phyloP scores from a whole-genome alignment of 2,888 invertebrate genomes.

The Caenorhabditis afra region DNA sequence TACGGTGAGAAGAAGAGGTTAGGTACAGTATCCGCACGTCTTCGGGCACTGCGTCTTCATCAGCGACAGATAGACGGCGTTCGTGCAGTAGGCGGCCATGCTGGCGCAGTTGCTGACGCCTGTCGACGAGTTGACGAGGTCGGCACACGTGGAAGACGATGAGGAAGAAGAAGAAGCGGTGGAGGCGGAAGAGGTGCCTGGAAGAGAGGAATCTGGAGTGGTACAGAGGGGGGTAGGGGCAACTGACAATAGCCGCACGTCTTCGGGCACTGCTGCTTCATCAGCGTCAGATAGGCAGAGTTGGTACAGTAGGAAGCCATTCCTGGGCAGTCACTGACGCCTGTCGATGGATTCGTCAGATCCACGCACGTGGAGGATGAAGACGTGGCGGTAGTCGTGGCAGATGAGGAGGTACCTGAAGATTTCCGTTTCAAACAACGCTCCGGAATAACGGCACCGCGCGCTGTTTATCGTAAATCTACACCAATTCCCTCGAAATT shows the following conservation, averaged over 20 bases:
- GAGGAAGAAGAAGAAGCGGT: background rate
- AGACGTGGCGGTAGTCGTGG: constrained; percentile 7
- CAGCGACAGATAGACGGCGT: constrained; percentile 34
- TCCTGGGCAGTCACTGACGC: constrained; percentile 43
- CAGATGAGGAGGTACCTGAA: constrained; percentile 27
- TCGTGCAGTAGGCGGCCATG: constrained; percentile 43
- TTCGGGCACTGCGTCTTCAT: constrained; percentile 56
- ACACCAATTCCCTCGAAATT: too few species aligned
- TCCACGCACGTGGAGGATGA: constrained; percentile 23
- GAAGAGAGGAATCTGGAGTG: background rate
- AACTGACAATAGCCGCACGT: constrained; percentile 33
- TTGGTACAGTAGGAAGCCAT: constrained; percentile 50
- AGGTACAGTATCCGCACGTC: constrained; percentile 51
- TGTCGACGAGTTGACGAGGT: constrained; percentile 22
- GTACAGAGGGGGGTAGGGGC: background rate
- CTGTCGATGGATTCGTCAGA: constrained; percentile 31
- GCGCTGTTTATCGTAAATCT: too few species aligned
- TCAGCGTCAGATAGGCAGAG: constrained; percentile 38
- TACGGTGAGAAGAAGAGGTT: background rate
- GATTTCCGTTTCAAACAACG: too few species aligned
- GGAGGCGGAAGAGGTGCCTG: background rate
- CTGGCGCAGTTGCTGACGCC: constrained; percentile 42
- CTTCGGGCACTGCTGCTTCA: constrained; percentile 49
- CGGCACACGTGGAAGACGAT: constrained; percentile 12
- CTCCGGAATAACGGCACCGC: too few species aligned